These are phyloP conservation scores for Nymphalis urticae DNA, from an alignment of 2,888 invertebrate species.

Conservation along the genomic window DNA sequence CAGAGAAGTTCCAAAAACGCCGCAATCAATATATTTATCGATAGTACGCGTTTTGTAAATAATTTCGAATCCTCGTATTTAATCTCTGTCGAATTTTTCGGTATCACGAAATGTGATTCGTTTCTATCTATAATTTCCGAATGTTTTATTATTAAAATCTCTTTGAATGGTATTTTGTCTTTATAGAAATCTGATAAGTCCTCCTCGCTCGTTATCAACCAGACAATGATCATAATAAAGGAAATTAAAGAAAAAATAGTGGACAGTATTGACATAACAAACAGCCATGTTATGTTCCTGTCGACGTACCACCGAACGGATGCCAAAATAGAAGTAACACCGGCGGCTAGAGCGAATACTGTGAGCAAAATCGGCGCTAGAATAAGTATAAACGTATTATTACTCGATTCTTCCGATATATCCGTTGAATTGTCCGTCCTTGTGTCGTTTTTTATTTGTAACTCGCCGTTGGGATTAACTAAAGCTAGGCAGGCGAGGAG, in stretches of 20 bases:
- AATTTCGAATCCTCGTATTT: conserved; percentile 53
- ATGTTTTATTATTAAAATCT: conserved; percentile 64
- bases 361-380: conserved; percentile 77
- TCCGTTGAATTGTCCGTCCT: conserved; percentile 41
- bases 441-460: conserved; percentile 30
- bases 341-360: conserved; percentile 76
- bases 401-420: conserved; percentile 42
- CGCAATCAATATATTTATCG: conserved; percentile 82
- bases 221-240: conserved; percentile 66
- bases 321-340: conserved; percentile 81
- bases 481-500: conserved; percentile 80
- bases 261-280: conserved; percentile 79
- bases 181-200: conserved; percentile 68
- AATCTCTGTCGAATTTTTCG: conserved; percentile 50
- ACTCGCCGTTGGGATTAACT: conserved; percentile 56
- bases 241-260: conserved; percentile 73
- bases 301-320: conserved; percentile 86
- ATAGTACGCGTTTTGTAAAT: conserved; percentile 74
- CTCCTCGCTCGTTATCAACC: conserved; percentile 67
- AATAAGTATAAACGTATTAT: conserved; percentile 62
- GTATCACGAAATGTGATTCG: conserved; percentile 66
- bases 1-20: conserved; percentile 81
- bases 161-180: conserved; percentile 67
- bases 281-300: conserved; percentile 83
- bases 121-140: conserved; percentile 62